These are phyloP conservation scores for Cherax destructor DNA, from an alignment of 1,140 invertebrate species.

Conservation along the genomic window DNA sequence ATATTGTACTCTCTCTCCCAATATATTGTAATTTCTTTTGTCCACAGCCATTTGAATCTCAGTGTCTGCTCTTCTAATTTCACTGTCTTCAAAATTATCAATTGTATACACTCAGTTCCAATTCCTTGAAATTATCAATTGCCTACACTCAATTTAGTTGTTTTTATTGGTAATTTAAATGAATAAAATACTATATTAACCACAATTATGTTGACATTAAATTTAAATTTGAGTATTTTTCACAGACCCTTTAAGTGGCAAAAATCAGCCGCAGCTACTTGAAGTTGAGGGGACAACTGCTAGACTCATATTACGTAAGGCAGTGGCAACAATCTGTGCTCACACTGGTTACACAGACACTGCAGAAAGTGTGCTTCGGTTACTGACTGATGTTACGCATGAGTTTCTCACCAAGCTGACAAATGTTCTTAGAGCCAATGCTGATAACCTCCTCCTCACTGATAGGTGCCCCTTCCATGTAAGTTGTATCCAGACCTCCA, in stretches of 20 bases:
- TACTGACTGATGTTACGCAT: conserved; percentile 65
- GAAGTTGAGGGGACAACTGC: conserved; percentile 68
- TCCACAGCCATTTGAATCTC: too few species aligned
- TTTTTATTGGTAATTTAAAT: too few species aligned
- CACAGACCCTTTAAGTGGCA: conserved; percentile 59
- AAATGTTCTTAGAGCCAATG: conserved; percentile 57
- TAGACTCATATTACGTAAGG: conserved; percentile 67
- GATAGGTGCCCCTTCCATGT: conserved; percentile 71
- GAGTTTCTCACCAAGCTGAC: conserved; percentile 65
- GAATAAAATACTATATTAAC: too few species aligned
- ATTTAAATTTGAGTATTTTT: not conserved
- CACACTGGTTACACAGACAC: conserved; percentile 70
- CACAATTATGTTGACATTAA: not conserved
- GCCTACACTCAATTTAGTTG: too few species aligned
- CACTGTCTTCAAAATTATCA: too few species aligned
- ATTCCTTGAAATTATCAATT: too few species aligned
- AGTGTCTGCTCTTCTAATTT: too few species aligned
- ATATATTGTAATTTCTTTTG: too few species aligned
- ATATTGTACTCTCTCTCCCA: too few species aligned
- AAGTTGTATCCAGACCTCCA: conserved; percentile 1
- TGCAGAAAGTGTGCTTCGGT: conserved; percentile 61
- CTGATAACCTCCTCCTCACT: conserved; percentile 57
- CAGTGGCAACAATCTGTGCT: conserved; percentile 65
- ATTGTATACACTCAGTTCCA: too few species aligned
- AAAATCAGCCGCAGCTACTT: conserved; percentile 42